Base-by-base conservation (phyloP, 2,888 invertebrate species). In the Phengaris alcon region DNA sequence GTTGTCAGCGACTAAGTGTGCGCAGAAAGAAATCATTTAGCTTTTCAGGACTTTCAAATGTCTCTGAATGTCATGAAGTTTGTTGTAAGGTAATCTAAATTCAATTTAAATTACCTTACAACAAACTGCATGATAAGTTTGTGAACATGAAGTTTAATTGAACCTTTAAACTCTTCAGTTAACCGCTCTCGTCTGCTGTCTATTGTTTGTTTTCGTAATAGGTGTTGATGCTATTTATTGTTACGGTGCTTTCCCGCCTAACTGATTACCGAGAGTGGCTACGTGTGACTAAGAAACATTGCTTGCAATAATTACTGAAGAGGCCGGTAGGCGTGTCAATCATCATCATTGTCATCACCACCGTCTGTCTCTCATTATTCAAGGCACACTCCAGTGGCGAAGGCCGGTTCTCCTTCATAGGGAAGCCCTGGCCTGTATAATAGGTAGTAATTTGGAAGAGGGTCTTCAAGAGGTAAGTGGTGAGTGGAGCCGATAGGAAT, bases 261-360 rank as follows among this genome's bases (percentile, higher is more conserved):
- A 52, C 52, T 12, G 64, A 64, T 35, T 64, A 64, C 35, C 64
- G 35, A 35, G 35, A 44, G 22, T 59, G 64, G 64, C 13, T 52
- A 9, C 12, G 12, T 52, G 86, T 86, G 85, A 84, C 6, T 48
- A 10, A 12, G 13, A 64, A 64, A 64, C 64, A 64, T 64, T 59
- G 35, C 35, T 35, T 12, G 64, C 64, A 64, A 44, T 64, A 1
- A 64, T 64, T 35, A 44, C 35, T 35, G 64, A 9, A 35, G 9
- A 10, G 9, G 12, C 6, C 10, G 35, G 64, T 64, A 64, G 35
- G 35, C 15, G 64, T 12, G 15, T 64, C 59, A 8, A 35, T 64
- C 35, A 64, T 64, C 6, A 64, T 35, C 64, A 64, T 9, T 9
- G 35, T 35, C 3, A 12, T 54, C 12, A 13, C 13, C 51, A 10